These are phyloP conservation scores for Pollenia amentaria DNA, from an alignment of 2,888 invertebrate genomes.

Conservation along the genomic window DNA sequence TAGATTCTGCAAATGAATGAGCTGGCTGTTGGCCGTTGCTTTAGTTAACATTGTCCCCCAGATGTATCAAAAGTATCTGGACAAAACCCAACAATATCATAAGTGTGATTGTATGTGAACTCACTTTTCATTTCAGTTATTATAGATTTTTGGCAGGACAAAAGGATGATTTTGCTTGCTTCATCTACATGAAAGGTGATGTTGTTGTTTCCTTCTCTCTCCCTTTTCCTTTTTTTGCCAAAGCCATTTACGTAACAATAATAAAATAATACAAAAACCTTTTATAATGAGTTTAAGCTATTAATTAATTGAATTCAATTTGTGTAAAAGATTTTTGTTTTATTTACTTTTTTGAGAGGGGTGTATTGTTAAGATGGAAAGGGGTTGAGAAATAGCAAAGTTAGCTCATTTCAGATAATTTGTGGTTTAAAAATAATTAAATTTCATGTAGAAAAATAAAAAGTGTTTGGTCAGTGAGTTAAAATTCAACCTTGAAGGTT, in stretches of 20 bases:
- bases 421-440: slow-evolving; percentile 25
- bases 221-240: not conserved
- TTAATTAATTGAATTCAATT: slow-evolving; percentile 74
- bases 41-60: not conserved
- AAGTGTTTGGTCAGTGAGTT: too few relatives aligned
- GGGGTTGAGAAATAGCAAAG: not conserved
- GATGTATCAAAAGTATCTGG: slow-evolving; percentile 45
- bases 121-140: slow-evolving; percentile 38
- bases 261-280: slow-evolving; percentile 50
- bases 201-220: too few relatives aligned
- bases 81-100: slow-evolving; percentile 40
- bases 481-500: too few relatives aligned
- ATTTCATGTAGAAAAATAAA: not conserved
- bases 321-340: slow-evolving; percentile 45
- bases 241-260: slow-evolving; percentile 4
- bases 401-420: not conserved
- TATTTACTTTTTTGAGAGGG: not conserved
- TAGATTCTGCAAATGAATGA: slow-evolving; percentile 20
- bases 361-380: not conserved
- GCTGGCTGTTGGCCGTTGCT: slow-evolving; percentile 4
- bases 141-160: slow-evolving; percentile 31
- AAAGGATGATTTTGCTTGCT: slow-evolving; percentile 41
- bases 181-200: slow-evolving; percentile 25
- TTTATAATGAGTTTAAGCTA: slow-evolving; percentile 73
- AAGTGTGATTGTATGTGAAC: slow-evolving; percentile 15